These are phyloP conservation scores for Protodeltote pygarga DNA, from an alignment of 2,888 invertebrate genomes.

Conservation along the genomic window DNA sequence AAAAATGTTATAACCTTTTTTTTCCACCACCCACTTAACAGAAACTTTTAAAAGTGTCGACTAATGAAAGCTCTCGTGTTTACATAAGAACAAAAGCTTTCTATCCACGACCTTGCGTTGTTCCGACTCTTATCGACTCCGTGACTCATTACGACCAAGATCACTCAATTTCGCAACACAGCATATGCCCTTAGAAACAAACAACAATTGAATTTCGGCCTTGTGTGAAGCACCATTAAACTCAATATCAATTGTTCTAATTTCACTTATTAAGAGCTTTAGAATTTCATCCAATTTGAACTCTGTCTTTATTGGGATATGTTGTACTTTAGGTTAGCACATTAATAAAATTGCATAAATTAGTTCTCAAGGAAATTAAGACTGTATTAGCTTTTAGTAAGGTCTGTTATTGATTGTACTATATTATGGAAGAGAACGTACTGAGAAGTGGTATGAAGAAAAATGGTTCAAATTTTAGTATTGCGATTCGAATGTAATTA, in stretches of 20 bases:
- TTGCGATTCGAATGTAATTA: constrained; percentile 44
- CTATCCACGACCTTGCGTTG: constrained; percentile 60
- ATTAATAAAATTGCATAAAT: constrained; percentile 8
- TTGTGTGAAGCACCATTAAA: constrained; percentile 42
- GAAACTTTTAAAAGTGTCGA: constrained; percentile 4
- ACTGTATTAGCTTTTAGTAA: constrained; percentile 22
- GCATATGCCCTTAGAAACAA: constrained; percentile 38
- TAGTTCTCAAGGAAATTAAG: constrained; percentile 17
- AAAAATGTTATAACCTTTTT: no score
- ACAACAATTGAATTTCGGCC: constrained; percentile 53
- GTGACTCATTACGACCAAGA: constrained; percentile 51
- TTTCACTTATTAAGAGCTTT: no score
- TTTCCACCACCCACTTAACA: background rate
- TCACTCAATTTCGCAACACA: constrained; percentile 50
- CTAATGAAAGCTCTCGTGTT: constrained; percentile 44
- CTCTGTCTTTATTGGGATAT: constrained; percentile 14
- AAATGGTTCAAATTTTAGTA: constrained; percentile 51
- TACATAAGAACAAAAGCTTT: constrained; percentile 56
- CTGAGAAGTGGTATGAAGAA: constrained; percentile 46
- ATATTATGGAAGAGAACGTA: constrained; percentile 52
- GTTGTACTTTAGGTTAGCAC: constrained; percentile 20
- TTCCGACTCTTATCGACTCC: constrained; percentile 42
- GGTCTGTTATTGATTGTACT: constrained; percentile 21
- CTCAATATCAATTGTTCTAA: constrained; percentile 35
- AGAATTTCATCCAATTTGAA: constrained; percentile 24